Evolutionary conservation across 1,140 invertebrate species (phyloP), one percentile per base, ranked within the genome.

Genomic region (Drosophila yakuba): DNA sequence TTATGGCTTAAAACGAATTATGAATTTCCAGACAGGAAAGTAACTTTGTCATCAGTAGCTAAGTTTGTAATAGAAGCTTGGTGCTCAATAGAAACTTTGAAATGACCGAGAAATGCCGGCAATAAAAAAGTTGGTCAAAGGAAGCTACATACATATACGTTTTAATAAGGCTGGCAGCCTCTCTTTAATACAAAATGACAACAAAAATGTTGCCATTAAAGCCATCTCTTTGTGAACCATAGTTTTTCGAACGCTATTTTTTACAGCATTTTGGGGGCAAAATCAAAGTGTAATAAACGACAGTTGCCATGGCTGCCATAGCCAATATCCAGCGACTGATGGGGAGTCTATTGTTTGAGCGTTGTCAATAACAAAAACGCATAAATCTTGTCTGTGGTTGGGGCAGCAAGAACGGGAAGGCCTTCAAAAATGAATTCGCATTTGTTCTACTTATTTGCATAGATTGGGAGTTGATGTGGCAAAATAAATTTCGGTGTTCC

Each of bases 391-490:
- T 28, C 39, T 39, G 35, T 35, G 47, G 44, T 39, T 59, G 59
- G 47, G 38, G 38, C 35, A 4, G 12, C 17, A 17, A n/a, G 17
- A 23, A 17, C 8, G 32, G 62, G 44, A 50, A 28, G 36, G 32
- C 47, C 41, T 7, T 41, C 45, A 38, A 50, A 52, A 57, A 35
- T 28, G 35, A 51, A 63, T 73, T 80, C 80, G 71, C 55, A 84
- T 86, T 84, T 80, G 81, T 43, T 56, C 43, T 44, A 85, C 68
- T 81, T 85, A 86, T 86, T 82, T 85, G 81, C 81, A 85, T 85
- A 86, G 82, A 86, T 86, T 85, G 81, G 69, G 57, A 50, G 63
- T 62, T 61, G 54, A 79, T 83, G 64, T 64, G 62, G 59, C 61
- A 48, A 80, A 80, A 86, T 78, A 86, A 74, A 85, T 80, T 58